Evolutionary conservation across 2,888 invertebrate genomes (phyloP).

Genomic region (Boloria selene): DNA sequence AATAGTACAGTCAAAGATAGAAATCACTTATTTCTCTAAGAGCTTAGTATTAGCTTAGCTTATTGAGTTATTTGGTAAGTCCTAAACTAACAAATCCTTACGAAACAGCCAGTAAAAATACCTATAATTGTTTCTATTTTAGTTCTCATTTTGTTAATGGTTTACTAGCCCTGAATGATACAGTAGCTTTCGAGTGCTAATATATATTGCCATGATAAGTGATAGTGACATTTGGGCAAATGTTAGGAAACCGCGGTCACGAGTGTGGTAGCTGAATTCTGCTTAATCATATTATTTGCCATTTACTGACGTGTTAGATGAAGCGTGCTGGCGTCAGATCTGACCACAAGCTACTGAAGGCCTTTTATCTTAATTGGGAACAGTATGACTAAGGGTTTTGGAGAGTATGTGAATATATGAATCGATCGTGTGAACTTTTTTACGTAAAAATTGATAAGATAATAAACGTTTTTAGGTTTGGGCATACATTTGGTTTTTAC

Average conservation of each 20-base stretch:
- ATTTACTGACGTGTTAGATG: conserved; percentile 27
- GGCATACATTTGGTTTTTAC: no score
- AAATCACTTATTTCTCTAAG: no score
- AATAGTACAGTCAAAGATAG: no score
- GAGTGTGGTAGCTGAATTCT: conserved; percentile 33
- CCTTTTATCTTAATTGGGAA: conserved; percentile 19
- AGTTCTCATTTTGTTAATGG: background rate
- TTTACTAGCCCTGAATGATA: background rate
- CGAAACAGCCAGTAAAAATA: no score
- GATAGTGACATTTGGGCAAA: conserved; percentile 13
- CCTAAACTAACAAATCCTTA: no score
- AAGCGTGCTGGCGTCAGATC: conserved; percentile 25
- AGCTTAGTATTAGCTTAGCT: no score
- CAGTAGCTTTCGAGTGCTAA: conserved; percentile 20
- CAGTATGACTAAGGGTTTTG: background rate
- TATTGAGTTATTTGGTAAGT: no score
- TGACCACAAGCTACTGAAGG: conserved; percentile 27
- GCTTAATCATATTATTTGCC: conserved; percentile 20
- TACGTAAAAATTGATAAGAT: no score
- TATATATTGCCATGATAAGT: conserved; percentile 18
- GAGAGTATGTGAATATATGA: background rate
- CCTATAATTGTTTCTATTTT: no score
- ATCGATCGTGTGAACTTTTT: no score
- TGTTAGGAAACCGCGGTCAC: conserved; percentile 32
- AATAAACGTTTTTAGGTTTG: no score